phyloP scores from a whole-genome alignment of 2,888 invertebrate species.

The Tanypteryx hageni region DNA sequence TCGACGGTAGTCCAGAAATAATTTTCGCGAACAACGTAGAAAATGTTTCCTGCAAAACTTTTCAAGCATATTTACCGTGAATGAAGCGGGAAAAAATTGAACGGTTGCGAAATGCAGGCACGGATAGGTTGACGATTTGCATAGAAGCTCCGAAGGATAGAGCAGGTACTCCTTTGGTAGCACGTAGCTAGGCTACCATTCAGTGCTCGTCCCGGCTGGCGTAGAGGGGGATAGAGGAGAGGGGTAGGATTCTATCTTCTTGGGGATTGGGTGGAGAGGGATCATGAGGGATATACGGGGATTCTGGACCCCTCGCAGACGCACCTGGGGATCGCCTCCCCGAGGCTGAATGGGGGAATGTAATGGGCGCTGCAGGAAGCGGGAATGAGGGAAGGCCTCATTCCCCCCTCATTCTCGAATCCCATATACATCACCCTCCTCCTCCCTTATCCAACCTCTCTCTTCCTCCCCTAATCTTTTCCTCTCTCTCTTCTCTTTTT shows the following conservation, averaged over 20 bases:
- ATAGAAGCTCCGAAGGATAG: background rate
- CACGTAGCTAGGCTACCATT: background rate
- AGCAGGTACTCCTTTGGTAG: background rate
- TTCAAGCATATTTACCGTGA: no score
- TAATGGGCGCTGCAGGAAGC: slow-evolving; percentile 32
- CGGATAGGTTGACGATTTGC: background rate
- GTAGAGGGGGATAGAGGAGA: background rate
- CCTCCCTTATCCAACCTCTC: slow-evolving; percentile 53
- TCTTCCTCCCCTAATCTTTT: slow-evolving; percentile 55
- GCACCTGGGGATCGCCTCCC: slow-evolving; percentile 62
- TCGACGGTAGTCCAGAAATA: no score
- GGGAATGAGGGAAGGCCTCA: slow-evolving; percentile 3
- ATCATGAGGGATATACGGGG: slow-evolving; percentile 54
- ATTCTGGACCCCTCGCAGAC: slow-evolving; percentile 42
- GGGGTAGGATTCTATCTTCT: slow-evolving; percentile 59
- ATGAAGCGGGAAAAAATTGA: no score
- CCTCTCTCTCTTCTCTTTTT: slow-evolving; percentile 21
- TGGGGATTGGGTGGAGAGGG: slow-evolving; percentile 60
- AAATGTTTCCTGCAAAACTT: no score
- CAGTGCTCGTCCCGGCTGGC: background rate
- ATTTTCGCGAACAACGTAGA: no score
- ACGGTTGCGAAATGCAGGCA: background rate
- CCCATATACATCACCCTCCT: slow-evolving; percentile 54
- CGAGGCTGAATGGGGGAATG: slow-evolving; percentile 45
- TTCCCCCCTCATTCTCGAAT: slow-evolving; percentile 35